Evolutionary conservation across 1,140 invertebrate genomes (phyloP).

Genomic region (Archegozetes longisetosus): DNA sequence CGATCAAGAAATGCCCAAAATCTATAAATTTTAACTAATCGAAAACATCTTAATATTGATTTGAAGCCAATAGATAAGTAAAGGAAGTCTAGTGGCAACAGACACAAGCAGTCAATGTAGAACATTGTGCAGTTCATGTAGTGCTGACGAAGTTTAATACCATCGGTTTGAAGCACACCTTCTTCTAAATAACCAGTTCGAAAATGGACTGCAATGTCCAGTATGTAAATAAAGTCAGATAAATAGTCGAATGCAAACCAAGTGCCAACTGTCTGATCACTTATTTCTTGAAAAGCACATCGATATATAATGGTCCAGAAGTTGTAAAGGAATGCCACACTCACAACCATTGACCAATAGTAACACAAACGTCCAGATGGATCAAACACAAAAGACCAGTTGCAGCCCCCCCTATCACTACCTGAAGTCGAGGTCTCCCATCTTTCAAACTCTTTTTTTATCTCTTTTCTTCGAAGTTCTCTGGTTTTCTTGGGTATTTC

Average conservation of each 20-base stretch:
- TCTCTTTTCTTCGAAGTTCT: conserved; percentile 38
- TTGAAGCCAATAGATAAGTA: conserved; percentile 96
- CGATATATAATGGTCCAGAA: conserved; percentile 98
- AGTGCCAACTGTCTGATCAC: conserved; percentile 55
- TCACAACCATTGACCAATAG: conserved; percentile 94
- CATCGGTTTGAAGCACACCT: conserved; percentile 88
- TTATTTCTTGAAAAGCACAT: conserved; percentile 81
- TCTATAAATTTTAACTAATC: conserved; percentile 91
- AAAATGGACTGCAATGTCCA: conserved; percentile 94
- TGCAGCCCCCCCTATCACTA: conserved; percentile 33
- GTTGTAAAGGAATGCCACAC: conserved; percentile 94
- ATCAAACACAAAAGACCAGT: conserved; percentile 58
- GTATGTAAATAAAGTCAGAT: conserved; percentile 84
- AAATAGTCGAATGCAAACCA: conserved; percentile 96
- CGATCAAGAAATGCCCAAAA: conserved; percentile 98
- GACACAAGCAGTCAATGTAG: conserved; percentile 95
- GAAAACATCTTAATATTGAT: conserved; percentile 87
- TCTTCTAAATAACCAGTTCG: conserved; percentile 90
- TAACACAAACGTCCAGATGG: conserved; percentile 70
- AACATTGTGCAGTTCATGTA: conserved; percentile 98
- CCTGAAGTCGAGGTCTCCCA: conserved; percentile 28
- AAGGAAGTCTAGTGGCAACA: conserved; percentile 90
- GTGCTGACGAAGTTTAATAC: conserved; percentile 76
- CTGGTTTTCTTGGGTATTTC: conserved; percentile 19
- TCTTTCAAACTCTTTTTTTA: conserved; percentile 44